phyloP scores from a whole-genome alignment of 2,113 vertebrate species.

The Silurus asotus region DNA sequence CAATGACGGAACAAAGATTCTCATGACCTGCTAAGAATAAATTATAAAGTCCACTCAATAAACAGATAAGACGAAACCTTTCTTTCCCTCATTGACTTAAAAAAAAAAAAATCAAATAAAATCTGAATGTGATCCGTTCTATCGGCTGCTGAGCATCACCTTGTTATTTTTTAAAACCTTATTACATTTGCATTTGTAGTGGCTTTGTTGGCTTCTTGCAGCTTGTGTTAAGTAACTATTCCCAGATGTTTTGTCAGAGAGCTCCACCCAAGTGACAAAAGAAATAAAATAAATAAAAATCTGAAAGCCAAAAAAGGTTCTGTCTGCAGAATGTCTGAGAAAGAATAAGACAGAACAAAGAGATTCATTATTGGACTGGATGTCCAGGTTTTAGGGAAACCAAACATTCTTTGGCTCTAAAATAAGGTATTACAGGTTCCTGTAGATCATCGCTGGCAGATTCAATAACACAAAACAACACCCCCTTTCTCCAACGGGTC shows the following conservation, averaged over 20 bases:
- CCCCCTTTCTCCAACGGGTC: not conserved
- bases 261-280: not conserved
- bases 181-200: constrained; percentile 1
- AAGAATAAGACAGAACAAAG: not conserved
- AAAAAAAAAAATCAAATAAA: not conserved
- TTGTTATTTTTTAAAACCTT: constrained; percentile 35
- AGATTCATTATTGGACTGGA: not conserved
- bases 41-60: not conserved
- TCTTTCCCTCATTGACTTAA: not conserved
- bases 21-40: constrained; percentile 16
- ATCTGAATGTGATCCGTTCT: constrained; percentile 3
- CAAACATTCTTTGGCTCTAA: not conserved
- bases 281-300: not conserved
- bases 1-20: not conserved
- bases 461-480: not conserved
- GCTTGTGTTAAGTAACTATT: constrained; percentile 32
- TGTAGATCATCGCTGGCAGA: not conserved
- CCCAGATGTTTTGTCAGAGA: constrained; percentile 26
- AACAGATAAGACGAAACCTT: not conserved
- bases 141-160: not conserved
- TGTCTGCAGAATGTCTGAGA: not conserved
- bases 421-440: not conserved
- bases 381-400: not conserved
- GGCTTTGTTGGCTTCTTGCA: constrained; percentile 16
- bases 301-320: not conserved